phyloP scores from a whole-genome alignment of 2,113 vertebrate genomes.

The Jacana jacana region DNA sequence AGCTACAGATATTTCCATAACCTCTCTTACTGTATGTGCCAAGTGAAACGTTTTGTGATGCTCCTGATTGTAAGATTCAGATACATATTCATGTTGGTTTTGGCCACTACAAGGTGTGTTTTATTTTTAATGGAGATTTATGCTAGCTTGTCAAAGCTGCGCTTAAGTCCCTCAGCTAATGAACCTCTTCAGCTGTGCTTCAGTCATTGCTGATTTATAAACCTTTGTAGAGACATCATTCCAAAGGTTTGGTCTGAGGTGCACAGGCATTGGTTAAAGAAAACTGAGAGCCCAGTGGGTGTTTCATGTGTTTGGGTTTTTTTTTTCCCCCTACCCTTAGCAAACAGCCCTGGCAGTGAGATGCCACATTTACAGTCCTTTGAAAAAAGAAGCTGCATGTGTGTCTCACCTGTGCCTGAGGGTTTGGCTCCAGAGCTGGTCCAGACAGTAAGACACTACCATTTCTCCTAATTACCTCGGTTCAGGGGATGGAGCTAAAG shows the following conservation, averaged over 20 bases:
- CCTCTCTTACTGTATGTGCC: constrained; percentile 67
- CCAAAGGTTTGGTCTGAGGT: constrained; percentile 27
- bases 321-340: neutral
- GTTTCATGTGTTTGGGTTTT: neutral
- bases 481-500: neutral
- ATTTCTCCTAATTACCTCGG: neutral
- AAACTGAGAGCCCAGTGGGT: neutral
- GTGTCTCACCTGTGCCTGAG: neutral
- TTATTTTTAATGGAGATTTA: constrained; percentile 68
- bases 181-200: constrained; percentile 52
- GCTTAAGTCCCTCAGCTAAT: constrained; percentile 55
- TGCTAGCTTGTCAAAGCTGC: constrained; percentile 68
- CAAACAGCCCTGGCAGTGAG: neutral
- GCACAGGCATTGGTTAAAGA: neutral
- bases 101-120: constrained; percentile 54
- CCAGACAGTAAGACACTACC: neutral
- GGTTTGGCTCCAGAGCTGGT: neutral
- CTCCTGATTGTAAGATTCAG: constrained; percentile 49
- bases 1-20: constrained; percentile 74
- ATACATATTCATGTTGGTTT: constrained; percentile 50
- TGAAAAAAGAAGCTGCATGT: neutral
- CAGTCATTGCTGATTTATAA: constrained; percentile 30
- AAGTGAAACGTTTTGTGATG: constrained; percentile 64
- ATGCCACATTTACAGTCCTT: neutral
- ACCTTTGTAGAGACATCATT: neutral